Base-by-base conservation (phyloP, 2,888 invertebrate genomes). In the Boloria selene region DNA sequence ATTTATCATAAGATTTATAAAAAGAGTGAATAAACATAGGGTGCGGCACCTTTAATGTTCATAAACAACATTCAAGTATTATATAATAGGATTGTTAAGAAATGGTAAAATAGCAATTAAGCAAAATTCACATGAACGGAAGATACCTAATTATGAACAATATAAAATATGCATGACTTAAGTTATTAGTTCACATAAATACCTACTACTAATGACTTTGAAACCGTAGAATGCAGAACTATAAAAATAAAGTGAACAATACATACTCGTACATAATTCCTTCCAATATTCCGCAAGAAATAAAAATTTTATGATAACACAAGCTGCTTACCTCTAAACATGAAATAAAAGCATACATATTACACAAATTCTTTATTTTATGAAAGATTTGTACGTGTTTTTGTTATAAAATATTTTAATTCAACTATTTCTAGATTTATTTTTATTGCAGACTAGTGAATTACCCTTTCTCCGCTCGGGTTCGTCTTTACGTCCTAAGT, bases 281-380 rank as follows among this genome's bases (percentile, higher is more conserved):
- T 58, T 51, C 51, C 51, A 64, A 64, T 64, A 64, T 31, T 52
- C 26, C 56, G 14, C 10, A 51, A 59, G 49, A 58, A 45, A 64
- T 68, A 68, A 68, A 65, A 65, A 7, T 56, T 67, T 68, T 68
- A 68, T 51, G 63, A 54, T 17, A 55, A 49, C 31, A 42, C 68
- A 68, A 68, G 68, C 68, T 65, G 64, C 17, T 58, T 51, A 13
- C 45, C 55, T 50, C 42, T 51, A 59, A 68, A 55, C 26, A 22
- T 55, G 54, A 31, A 31, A 49, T 68, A 65, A 64, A 62, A 68
- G 42, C 56, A 55, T 55, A 56, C 50, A 14, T 55, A 55, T 47
- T 42, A 38, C 62, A 17, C 45, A 61, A 65, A 55, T 50, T 17
- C 16, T 42, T 22, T 44, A 45, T 61, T 49, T 31, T 59, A 31